A percentile compares a stretch with the other conserved stretches of the same genome.
Evolutionary conservation across 2,888 invertebrate genomes (phyloP).

Genomic region (Chloroclysta siterata): DNA sequence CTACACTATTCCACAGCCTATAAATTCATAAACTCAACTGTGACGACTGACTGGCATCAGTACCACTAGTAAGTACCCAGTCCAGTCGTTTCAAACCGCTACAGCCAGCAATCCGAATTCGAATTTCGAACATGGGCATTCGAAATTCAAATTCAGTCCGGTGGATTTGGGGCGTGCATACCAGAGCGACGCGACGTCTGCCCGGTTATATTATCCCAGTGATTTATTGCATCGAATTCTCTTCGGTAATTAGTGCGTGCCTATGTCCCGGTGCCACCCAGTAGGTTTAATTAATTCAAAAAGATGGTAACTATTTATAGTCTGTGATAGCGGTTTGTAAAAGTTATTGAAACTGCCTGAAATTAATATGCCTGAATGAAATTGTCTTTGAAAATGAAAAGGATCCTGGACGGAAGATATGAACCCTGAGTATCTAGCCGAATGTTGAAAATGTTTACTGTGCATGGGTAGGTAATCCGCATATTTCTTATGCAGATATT

Average conservation of each 20-base stretch:
- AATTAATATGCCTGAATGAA: too few relatives aligned
- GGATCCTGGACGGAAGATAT: too few relatives aligned
- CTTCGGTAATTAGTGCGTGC: slow-evolving; percentile 83
- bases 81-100: slow-evolving; percentile 13
- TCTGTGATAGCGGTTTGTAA: background rate
- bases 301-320: background rate
- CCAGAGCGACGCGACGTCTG: slow-evolving; percentile 70
- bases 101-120: slow-evolving; percentile 39
- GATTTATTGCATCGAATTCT: slow-evolving; percentile 85
- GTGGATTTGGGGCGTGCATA: slow-evolving; percentile 77
- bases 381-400: too few relatives aligned
- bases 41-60: too few relatives aligned
- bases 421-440: too few relatives aligned
- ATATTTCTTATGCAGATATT: too few relatives aligned
- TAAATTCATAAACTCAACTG: background rate
- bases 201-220: slow-evolving; percentile 81
- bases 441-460: too few relatives aligned
- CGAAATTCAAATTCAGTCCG: slow-evolving; percentile 65
- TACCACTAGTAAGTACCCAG: too few relatives aligned
- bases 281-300: slow-evolving; percentile 29
- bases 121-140: slow-evolving; percentile 45
- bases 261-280: slow-evolving; percentile 52
- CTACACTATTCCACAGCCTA: background rate
- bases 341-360: background rate
- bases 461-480: too few relatives aligned